Evolutionary conservation across 2,888 invertebrate species (phyloP), one percentile per base, ranked within the genome.

Genomic region (Melipona beecheii): DNA sequence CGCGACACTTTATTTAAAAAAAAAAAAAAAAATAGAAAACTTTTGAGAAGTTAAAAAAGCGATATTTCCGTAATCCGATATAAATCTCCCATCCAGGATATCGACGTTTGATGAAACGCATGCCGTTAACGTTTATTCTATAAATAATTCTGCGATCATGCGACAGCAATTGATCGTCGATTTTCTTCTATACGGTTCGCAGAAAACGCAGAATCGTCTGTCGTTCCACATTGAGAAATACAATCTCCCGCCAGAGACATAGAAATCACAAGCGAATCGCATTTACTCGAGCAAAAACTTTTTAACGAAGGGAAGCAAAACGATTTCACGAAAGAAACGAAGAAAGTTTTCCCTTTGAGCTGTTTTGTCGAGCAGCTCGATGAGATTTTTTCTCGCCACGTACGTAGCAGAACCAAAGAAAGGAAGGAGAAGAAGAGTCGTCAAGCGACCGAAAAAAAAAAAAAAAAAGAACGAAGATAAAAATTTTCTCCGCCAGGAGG

Each of bases 71-170:
- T 65, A 75, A 78, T 75, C 50, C 4, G 54, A 87, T 86, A 27
- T 11, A 9, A 21, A 77, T 69, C 71, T 76, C n/a, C 50, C 31
- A 72, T 84, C 66, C 85, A 65, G 85, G 81, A 87, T 81, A 87
- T 79, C 65, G 69, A 68, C n/a, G 73, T 27, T 58, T 54, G 50
- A 43, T 69, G 27, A 81, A 43, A n/a, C 52, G 36, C 50, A n/a
- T 49, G 52, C 50, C 60, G 65, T 77, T 65, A 54, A 56, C 56
- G 21, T 4, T 49, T 19, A n/a, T 43, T 84, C 75, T 85, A 87
- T 79, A 87, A 85, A 82, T 85, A 85, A 71, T 64, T 74, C 17
- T 75, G 49, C 64, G 13, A 78, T 85, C 82, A 78, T 68, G 62
- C 72, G 13, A 60, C 54, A 66, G 62, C 75, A 56, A 82, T 84